A percentile compares a stretch with the other conserved stretches of the same genome.
Evolutionary conservation across 2,113 vertebrate species (phyloP).

Genomic region (Oncorhynchus gorbuscha): DNA sequence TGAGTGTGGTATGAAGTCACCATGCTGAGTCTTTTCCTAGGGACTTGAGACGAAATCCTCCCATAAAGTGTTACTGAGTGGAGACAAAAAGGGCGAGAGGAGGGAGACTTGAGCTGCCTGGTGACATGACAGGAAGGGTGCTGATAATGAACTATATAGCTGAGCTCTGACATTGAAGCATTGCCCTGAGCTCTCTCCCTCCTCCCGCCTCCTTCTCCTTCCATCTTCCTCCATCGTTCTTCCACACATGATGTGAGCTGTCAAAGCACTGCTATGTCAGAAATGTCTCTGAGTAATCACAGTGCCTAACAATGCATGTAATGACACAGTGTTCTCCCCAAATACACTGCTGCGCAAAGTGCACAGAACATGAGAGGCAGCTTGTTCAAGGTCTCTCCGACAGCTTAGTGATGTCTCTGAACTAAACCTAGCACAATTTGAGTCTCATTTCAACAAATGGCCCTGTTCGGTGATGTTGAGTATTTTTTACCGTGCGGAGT

Average conservation of each 20-base stretch:
- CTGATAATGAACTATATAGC: slow-evolving; percentile 2
- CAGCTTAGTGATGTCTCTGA: not conserved
- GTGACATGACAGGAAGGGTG: not conserved
- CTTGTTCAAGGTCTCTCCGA: not conserved
- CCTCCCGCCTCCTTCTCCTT: not conserved
- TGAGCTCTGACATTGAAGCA: not conserved
- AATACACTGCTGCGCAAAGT: not conserved
- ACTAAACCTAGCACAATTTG: not conserved
- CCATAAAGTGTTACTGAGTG: not conserved
- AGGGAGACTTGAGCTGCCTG: not conserved
- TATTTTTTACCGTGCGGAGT: too few relatives aligned
- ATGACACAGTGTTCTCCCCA: slow-evolving; percentile 1
- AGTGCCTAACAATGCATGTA: not conserved
- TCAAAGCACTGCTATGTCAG: not conserved
- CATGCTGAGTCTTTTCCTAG: too few relatives aligned
- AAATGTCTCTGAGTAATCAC: slow-evolving; percentile 1
- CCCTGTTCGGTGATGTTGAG: not conserved
- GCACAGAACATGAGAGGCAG: not conserved
- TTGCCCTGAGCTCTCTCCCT: not conserved
- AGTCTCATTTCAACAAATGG: not conserved
- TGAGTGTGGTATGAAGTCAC: too few relatives aligned
- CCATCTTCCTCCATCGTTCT: not conserved
- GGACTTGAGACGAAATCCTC: not conserved
- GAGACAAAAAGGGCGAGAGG: not conserved
- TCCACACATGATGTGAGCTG: not conserved